Evolutionary conservation across 2,797 vertebrate species (phyloP).

Genomic region (Halcyon badia): DNA sequence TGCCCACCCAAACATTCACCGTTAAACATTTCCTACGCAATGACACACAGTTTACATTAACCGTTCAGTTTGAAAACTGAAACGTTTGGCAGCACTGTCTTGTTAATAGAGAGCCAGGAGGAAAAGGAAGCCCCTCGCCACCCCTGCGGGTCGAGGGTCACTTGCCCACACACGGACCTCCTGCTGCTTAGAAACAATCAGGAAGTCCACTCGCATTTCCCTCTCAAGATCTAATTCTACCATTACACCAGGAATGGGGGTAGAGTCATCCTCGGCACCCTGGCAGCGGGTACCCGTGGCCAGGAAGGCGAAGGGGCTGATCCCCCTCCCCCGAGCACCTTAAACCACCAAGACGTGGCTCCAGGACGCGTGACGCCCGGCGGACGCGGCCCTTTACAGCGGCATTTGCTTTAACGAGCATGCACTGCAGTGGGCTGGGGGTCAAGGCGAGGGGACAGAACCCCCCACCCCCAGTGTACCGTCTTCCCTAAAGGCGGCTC

Average conservation of each 20-base stretch:
- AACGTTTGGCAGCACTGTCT: neutral
- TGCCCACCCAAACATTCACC: fast-evolving
- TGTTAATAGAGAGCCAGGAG: no score
- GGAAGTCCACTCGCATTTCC: neutral
- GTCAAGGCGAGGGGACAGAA: no score
- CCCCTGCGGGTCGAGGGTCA: fast-evolving
- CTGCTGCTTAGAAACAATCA: neutral
- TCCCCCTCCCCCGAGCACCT: neutral
- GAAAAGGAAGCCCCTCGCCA: neutral
- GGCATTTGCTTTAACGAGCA: fast-evolving
- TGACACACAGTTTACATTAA: neutral
- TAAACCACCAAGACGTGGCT: neutral
- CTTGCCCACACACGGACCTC: fast-evolving
- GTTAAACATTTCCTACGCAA: neutral
- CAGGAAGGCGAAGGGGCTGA: neutral
- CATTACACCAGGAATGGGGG: no score
- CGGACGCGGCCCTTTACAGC: fast-evolving
- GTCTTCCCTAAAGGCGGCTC: neutral
- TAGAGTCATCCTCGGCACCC: no score
- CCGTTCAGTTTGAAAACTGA: neutral
- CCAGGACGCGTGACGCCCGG: neutral
- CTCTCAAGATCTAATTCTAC: fast-evolving
- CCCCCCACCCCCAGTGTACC: fast-evolving
- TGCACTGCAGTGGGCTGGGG: fast-evolving
- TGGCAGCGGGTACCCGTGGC: fast-evolving